Conservation (phyloP, 2,113 vertebrate species). For the Camelus bactrianus region DNA sequence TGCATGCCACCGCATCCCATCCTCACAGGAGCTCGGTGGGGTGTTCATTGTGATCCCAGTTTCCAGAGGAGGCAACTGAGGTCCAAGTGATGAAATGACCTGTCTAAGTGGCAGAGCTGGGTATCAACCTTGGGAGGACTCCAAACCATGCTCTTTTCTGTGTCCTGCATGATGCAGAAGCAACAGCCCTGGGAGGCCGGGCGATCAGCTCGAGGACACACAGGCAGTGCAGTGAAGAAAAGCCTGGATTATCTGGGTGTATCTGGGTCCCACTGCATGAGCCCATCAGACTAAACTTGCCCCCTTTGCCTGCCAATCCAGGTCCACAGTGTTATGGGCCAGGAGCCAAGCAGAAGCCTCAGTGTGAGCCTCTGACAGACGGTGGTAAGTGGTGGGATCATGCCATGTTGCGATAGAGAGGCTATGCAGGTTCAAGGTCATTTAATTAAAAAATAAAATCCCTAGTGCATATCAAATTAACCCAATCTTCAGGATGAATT, state of each 20-base stretch:
- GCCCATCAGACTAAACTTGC: neutral
- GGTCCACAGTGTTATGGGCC: too few relatives aligned
- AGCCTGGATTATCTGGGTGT: neutral
- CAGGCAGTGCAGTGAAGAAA: accelerated
- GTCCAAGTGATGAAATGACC: neutral
- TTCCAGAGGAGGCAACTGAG: neutral
- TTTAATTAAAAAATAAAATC: neutral
- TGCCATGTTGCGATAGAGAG: neutral
- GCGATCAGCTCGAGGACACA: neutral
- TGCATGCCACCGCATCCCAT: accelerated
- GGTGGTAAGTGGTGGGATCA: neutral
- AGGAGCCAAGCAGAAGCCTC: neutral
- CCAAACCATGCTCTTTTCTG: neutral
- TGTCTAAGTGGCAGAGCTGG: neutral
- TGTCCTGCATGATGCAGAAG: neutral
- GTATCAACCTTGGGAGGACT: accelerated
- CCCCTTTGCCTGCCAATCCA: too few relatives aligned
- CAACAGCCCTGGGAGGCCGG: neutral
- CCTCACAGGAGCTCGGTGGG: accelerated
- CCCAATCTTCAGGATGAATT: neutral
- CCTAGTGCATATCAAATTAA: neutral
- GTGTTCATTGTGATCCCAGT: accelerated
- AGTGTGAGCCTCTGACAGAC: neutral
- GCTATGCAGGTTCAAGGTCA: neutral
- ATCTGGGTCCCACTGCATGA: neutral